These are phyloP conservation scores for Andrena dorsata DNA, from an alignment of 2,888 invertebrate genomes.

Conservation along the genomic window DNA sequence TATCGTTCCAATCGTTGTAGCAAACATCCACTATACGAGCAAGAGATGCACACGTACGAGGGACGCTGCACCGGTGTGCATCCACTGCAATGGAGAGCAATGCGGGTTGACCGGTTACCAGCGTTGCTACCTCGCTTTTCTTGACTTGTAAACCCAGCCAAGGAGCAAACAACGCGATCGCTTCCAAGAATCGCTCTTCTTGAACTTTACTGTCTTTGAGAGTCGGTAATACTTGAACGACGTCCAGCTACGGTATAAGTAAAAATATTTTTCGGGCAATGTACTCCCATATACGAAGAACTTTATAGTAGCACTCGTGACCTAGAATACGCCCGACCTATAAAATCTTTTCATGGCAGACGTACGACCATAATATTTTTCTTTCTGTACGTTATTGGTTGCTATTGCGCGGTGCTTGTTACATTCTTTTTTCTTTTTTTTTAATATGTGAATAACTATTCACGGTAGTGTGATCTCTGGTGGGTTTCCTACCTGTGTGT, in stretches of 20 bases:
- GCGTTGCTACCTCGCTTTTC: conserved; percentile 39
- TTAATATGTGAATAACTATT: neutral
- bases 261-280: neutral
- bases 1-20: conserved; percentile 56
- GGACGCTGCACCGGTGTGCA: conserved; percentile 22
- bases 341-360: neutral
- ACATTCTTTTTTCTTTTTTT: neutral
- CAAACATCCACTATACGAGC: neutral
- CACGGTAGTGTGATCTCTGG: neutral
- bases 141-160: conserved; percentile 44
- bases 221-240: neutral
- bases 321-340: neutral
- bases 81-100: conserved; percentile 45
- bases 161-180: conserved; percentile 32
- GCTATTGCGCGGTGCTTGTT: neutral
- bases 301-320: neutral
- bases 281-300: neutral
- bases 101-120: conserved; percentile 57
- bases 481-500: conserved; percentile 71
- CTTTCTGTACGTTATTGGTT: neutral
- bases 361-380: neutral
- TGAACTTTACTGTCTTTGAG: conserved; percentile 10
- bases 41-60: conserved; percentile 1
- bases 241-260: neutral
- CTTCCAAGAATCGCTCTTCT: conserved; percentile 33